Base-by-base conservation (phyloP, 2,888 invertebrate genomes). In the Cephus rjabovi region DNA sequence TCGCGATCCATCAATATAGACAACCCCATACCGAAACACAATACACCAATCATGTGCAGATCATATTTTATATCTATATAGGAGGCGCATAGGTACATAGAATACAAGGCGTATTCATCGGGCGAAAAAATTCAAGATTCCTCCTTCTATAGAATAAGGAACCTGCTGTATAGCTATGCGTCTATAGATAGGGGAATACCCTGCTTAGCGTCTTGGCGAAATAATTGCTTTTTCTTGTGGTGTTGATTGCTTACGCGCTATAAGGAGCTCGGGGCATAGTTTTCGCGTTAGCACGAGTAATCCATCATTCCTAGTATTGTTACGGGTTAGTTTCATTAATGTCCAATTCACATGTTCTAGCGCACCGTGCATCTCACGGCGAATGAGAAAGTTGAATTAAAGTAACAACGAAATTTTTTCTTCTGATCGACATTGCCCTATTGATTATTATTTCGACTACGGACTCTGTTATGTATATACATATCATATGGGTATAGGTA, bases 1-100 rank as follows among this genome's bases (percentile, higher is more conserved):
- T 79, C 76, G 82, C 81, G 81, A 85, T 84, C 83, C 83, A 83
- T 82, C 76, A 79, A 77, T 77, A 80, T 75, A 77, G 77, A 79
- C 79, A 82, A 81, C 75, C 76, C 78, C 74, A 79, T 77, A 73
- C 37, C 70, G 80, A 80, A 83, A 80, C 83, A 81, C 83, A 82
- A 84, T 83, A 80, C 75, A 77, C 83, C 84, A 85, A 85, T 85
- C 85, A 83, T 83, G 76, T 79, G 78, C 74, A 79, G 79, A 85
- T 83, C 83, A 85, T 85, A 84, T 85, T 85, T 84, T 83, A 85
- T 81, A 77, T 76, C 76, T 77, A 75, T 75, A 75, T 74, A 77
- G 70, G 71, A 68, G 77, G 30, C 37, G 33, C 31, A 56, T 23
- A 56, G 56, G 56, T 56, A 56, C 23, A 56, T 1, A 56, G 56